phyloP scores from a whole-genome alignment of 2,888 invertebrate genomes.

The Cloeon dipterum region DNA sequence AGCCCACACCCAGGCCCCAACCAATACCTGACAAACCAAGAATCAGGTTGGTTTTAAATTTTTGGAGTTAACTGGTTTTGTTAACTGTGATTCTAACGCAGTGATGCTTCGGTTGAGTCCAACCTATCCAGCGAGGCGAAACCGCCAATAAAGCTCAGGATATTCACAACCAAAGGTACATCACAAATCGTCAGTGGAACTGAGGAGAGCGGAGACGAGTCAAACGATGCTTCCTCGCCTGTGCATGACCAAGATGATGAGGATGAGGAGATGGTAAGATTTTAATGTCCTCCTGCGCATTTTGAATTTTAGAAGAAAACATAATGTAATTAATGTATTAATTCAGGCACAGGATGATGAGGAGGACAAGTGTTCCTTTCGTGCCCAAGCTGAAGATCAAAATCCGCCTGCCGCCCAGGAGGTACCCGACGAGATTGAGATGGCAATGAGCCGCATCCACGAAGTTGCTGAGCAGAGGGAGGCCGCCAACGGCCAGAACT shows the following conservation, averaged over 20 bases:
- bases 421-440: neutral
- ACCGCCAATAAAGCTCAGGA: slow-evolving; percentile 69
- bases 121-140: no score
- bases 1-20: no score
- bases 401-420: neutral
- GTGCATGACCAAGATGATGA: slow-evolving; percentile 1
- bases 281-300: neutral
- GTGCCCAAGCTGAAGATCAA: neutral
- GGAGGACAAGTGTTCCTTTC: neutral
- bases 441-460: no score
- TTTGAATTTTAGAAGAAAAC: neutral
- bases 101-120: no score
- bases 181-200: slow-evolving; percentile 13
- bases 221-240: slow-evolving; percentile 1
- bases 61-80: no score
- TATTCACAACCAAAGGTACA: slow-evolving; percentile 43
- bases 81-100: no score
- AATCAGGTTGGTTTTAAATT: no score
- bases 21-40: no score
- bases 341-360: slow-evolving; percentile 22
- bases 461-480: neutral
- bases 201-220: slow-evolving; percentile 6
- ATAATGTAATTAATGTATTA: slow-evolving; percentile 1
- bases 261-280: neutral
- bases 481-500: neutral